These are phyloP conservation scores for Odontophorus gujanensis DNA, from an alignment of 2,113 vertebrate genomes.

Conservation along the genomic window DNA sequence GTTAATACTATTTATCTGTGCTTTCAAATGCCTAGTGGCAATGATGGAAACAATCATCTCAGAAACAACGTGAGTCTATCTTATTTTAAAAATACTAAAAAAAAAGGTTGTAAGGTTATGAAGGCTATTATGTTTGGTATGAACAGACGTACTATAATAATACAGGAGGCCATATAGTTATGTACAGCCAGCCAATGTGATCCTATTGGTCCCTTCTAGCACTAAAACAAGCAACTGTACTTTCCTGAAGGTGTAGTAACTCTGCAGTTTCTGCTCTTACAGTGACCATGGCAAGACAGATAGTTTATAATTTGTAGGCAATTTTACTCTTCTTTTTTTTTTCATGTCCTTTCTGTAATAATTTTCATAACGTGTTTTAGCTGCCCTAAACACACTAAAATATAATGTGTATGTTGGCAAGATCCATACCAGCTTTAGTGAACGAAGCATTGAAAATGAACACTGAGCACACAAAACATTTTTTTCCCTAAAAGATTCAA, in stretches of 20 bases:
- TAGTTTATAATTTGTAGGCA: background rate
- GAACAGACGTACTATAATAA: background rate
- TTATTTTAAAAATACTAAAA: background rate
- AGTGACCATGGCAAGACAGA: background rate
- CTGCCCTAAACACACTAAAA: background rate
- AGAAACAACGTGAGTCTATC: background rate
- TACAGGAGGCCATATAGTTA: background rate
- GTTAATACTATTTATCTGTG: background rate
- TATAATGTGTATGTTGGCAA: background rate
- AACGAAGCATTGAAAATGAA: background rate
- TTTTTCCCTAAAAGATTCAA: background rate
- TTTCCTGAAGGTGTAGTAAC: background rate
- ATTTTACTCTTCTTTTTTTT: background rate
- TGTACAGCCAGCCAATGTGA: background rate
- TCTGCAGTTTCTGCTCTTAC: background rate
- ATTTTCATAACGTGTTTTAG: background rate
- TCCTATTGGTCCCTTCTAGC: background rate
- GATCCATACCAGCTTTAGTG: background rate
- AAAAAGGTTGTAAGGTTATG: rapidly evolving
- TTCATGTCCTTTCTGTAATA: background rate
- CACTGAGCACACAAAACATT: background rate
- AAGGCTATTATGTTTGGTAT: background rate
- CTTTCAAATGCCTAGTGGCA: background rate
- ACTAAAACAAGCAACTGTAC: background rate
- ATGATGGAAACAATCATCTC: background rate